phyloP scores from a whole-genome alignment of 2,797 vertebrate species.

The Hybognathus amarus region DNA sequence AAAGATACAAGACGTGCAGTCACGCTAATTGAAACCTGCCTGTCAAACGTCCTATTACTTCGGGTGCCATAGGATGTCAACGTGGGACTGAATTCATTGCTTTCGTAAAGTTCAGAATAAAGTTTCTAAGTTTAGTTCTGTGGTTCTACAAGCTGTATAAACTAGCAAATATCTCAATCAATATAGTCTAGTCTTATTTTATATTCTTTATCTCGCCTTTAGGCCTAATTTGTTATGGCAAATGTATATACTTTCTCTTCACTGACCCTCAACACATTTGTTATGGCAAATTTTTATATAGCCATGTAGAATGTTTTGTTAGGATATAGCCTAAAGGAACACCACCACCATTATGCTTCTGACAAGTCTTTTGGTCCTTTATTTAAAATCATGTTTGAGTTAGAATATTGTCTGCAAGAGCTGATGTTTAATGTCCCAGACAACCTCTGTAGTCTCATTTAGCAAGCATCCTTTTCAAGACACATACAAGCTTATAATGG shows the following conservation, averaged over 20 bases:
- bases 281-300: background rate
- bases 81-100: conserved; percentile 15
- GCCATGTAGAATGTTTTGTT: too few relatives aligned
- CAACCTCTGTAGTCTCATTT: too few relatives aligned
- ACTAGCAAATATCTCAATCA: background rate
- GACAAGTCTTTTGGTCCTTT: background rate
- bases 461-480: too few relatives aligned
- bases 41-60: conserved; percentile 41
- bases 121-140: conserved; percentile 14
- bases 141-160: background rate
- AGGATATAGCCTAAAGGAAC: too few relatives aligned
- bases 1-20: conserved; percentile 64
- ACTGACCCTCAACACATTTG: background rate
- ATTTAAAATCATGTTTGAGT: background rate
- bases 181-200: background rate
- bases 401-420: background rate
- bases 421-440: background rate
- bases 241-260: too few relatives aligned
- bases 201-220: background rate
- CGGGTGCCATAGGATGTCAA: conserved; percentile 14
- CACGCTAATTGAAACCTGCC: conserved; percentile 66
- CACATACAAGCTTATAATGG: too few relatives aligned
- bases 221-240: too few relatives aligned
- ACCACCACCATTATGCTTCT: background rate
- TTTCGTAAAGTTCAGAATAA: conserved; percentile 2